Conservation (phyloP, 92 coral and sea anemone species). For the Ricordea florida region DNA sequence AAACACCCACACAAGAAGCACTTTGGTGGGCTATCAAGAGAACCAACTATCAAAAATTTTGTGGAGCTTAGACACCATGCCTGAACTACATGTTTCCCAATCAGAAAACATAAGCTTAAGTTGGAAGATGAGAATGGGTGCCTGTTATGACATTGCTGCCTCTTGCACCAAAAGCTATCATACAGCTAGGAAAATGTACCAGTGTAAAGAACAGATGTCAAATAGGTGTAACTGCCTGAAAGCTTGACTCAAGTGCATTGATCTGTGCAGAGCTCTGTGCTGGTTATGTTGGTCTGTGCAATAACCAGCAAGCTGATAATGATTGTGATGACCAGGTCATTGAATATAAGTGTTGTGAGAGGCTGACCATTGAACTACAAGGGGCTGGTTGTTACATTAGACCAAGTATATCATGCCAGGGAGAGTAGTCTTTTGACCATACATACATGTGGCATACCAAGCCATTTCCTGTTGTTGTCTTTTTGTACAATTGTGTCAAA, state of each 20-base stretch:
- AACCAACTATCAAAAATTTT: slow-evolving; percentile 29
- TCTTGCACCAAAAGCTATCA: slow-evolving; percentile 30
- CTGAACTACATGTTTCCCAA: slow-evolving; percentile 12
- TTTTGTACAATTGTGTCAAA: too few relatives aligned
- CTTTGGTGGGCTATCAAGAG: slow-evolving; percentile 17
- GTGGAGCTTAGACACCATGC: slow-evolving; percentile 2
- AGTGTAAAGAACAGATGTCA: not conserved
- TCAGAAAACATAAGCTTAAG: slow-evolving; percentile 8
- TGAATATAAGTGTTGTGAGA: not conserved
- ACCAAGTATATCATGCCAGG: not conserved
- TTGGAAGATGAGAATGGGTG: slow-evolving; percentile 24
- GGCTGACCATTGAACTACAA: not conserved
- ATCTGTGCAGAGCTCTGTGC: slow-evolving; percentile 9
- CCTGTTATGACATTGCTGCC: slow-evolving; percentile 35
- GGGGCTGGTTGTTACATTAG: not conserved
- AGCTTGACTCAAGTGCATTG: slow-evolving; percentile 8
- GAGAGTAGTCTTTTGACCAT: too few relatives aligned
- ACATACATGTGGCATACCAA: too few relatives aligned
- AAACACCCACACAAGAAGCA: slow-evolving; percentile 37
- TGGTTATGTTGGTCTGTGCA: slow-evolving; percentile 9
- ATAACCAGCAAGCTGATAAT: not conserved
- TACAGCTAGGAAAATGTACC: slow-evolving; percentile 21
- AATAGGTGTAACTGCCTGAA: slow-evolving; percentile 22
- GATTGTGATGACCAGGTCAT: not conserved
- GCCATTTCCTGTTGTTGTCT: too few relatives aligned